These are phyloP conservation scores for Pteronotus mesoamericanus DNA, from an alignment of 2,797 vertebrate species.

Conservation along the genomic window DNA sequence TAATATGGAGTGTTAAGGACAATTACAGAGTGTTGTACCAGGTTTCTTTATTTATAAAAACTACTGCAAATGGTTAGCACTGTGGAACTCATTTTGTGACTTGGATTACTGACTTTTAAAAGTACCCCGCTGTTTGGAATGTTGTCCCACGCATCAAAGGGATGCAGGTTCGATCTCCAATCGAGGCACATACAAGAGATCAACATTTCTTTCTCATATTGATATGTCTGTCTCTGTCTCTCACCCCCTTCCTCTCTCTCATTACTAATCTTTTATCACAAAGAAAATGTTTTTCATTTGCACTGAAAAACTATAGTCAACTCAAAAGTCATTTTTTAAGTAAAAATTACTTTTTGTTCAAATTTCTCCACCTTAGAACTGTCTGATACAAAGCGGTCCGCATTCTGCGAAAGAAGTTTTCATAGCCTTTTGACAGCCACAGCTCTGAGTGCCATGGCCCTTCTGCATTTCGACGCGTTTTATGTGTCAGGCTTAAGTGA, in stretches of 20 bases:
- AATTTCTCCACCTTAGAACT: neutral
- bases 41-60: neutral
- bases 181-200: too few relatives aligned
- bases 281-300: slow-evolving; percentile 22
- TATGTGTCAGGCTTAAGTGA: neutral
- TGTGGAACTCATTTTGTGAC: neutral
- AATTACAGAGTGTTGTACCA: neutral
- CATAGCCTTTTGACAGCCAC: neutral
- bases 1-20: neutral
- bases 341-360: neutral
- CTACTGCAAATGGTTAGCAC: neutral
- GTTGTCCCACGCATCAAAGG: too few relatives aligned
- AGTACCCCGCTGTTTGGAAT: neutral
- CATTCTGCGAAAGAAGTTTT: neutral
- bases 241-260: too few relatives aligned
- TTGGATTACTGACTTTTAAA: neutral
- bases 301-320: neutral
- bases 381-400: neutral
- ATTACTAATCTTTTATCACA: neutral
- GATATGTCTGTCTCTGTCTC: too few relatives aligned
- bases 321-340: slow-evolving; percentile 18
- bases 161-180: too few relatives aligned
- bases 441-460: neutral
- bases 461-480: neutral
- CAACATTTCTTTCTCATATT: too few relatives aligned